phyloP scores from a whole-genome alignment of 2,797 vertebrate genomes.

The Eupleurogrammus muticus region DNA sequence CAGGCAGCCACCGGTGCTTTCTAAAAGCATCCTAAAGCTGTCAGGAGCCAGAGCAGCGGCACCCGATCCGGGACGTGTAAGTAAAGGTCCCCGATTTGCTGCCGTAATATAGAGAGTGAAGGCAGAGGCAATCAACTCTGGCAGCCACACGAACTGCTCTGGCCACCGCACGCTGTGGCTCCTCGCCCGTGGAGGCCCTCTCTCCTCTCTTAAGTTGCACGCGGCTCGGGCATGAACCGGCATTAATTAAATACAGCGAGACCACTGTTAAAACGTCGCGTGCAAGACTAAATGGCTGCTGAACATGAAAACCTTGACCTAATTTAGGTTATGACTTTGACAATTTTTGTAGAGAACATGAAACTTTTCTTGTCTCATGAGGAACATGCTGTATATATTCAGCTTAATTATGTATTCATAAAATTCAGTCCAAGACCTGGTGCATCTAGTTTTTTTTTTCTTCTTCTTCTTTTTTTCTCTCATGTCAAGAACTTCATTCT shows the following conservation, averaged over 20 bases:
- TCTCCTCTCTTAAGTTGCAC: constrained; percentile 29
- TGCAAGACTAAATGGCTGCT: constrained; percentile 65
- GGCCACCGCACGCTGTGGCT: constrained; percentile 34
- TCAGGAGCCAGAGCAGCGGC: constrained; percentile 57
- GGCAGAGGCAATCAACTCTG: constrained; percentile 60
- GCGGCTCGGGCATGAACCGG: constrained; percentile 56
- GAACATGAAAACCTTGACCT: constrained; percentile 59
- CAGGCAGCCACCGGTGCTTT: constrained; percentile 52
- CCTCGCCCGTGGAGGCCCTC: constrained; percentile 20
- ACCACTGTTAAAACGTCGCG: constrained; percentile 63
- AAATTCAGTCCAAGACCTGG: constrained; percentile 23
- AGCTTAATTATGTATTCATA: background rate
- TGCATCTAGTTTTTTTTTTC: constrained; percentile 20
- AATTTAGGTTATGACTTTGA: constrained; percentile 74
- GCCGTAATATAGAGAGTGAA: constrained; percentile 57
- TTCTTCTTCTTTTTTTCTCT: constrained; percentile 35
- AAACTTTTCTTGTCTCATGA: constrained; percentile 45
- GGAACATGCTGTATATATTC: constrained; percentile 9
- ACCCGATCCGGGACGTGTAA: constrained; percentile 51
- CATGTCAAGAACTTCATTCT: constrained; percentile 13
- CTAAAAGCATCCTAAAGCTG: constrained; percentile 41
- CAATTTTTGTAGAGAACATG: constrained; percentile 68
- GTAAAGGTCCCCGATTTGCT: constrained; percentile 60
- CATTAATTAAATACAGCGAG: constrained; percentile 79
- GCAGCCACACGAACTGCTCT: constrained; percentile 52